Percentiles rank a stretch among this genome's conserved stretches.
phyloP scores from a whole-genome alignment of 2,113 vertebrate genomes.

The Puma concolor region DNA sequence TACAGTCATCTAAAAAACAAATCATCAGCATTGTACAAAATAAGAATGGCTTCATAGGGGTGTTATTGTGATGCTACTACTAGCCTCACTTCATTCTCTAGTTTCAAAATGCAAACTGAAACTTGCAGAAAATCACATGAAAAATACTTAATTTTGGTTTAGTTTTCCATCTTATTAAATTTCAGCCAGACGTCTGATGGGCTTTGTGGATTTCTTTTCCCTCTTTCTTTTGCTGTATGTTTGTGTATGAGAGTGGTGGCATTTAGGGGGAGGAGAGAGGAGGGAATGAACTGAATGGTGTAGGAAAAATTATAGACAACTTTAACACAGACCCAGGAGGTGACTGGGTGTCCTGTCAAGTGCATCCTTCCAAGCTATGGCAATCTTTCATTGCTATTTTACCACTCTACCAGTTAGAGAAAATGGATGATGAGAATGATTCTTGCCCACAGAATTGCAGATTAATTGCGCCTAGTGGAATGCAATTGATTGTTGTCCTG shows the following conservation, averaged over 20 bases:
- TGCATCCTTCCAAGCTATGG: not conserved
- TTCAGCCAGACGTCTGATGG: slow-evolving; percentile 28
- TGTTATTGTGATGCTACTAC: not conserved
- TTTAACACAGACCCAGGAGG: not conserved
- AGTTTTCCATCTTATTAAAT: slow-evolving; percentile 47
- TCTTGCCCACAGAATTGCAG: not conserved
- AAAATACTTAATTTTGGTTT: slow-evolving; percentile 52
- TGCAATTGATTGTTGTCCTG: not conserved
- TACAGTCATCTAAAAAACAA: not conserved
- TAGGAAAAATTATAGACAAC: not conserved
- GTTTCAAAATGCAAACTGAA: slow-evolving; percentile 57
- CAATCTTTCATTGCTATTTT: not conserved
- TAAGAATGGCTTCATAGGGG: not conserved
- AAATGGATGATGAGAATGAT: not conserved
- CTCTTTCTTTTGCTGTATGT: slow-evolving; percentile 3
- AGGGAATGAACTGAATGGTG: not conserved
- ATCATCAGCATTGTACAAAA: slow-evolving; percentile 24
- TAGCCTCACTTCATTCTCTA: not conserved
- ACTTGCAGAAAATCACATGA: slow-evolving; percentile 49
- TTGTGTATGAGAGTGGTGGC: not conserved
- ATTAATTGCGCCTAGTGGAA: not conserved
- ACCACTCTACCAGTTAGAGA: not conserved
- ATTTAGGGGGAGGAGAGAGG: not conserved
- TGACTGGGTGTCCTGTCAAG: no score
- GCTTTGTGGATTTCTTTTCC: slow-evolving; percentile 41